Evolutionary conservation across 1,140 invertebrate genomes (phyloP).

Genomic region (Thaumetopoea pityocampa): DNA sequence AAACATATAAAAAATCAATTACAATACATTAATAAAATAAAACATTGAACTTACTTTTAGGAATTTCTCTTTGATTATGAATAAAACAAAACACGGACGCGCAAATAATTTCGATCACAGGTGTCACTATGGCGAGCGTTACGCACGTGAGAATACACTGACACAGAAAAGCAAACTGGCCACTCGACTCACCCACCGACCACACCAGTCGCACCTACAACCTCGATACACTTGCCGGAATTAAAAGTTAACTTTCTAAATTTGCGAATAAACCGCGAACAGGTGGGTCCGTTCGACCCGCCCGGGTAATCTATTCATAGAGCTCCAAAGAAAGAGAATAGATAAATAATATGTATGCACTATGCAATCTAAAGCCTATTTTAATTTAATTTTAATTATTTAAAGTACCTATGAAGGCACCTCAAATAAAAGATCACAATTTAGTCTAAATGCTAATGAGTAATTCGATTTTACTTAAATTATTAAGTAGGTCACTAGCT

Average conservation of each 20-base stretch:
- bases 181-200: conserved; percentile 2
- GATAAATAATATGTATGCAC: too few species aligned
- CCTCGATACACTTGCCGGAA: conserved; percentile 53
- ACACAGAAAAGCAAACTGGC: conserved; percentile 48
- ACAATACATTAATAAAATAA: background rate
- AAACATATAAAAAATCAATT: conserved; percentile 3
- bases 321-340: too few species aligned
- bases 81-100: conserved; percentile 20
- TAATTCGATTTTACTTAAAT: too few species aligned
- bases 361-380: too few species aligned
- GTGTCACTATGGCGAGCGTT: conserved; percentile 10
- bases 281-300: conserved; percentile 25
- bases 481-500: too few species aligned
- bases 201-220: conserved; percentile 22
- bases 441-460: too few species aligned
- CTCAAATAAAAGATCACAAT: too few species aligned
- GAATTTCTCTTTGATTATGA: conserved; percentile 7
- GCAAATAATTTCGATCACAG: conserved; percentile 28
- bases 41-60: conserved; percentile 9
- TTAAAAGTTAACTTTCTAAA: conserved; percentile 68
- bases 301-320: too few species aligned
- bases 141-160: conserved; percentile 33
- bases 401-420: too few species aligned
- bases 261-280: conserved; percentile 44
- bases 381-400: too few species aligned